These are phyloP conservation scores for Agelaius phoeniceus DNA, from an alignment of 2,113 vertebrate species.

Conservation along the genomic window DNA sequence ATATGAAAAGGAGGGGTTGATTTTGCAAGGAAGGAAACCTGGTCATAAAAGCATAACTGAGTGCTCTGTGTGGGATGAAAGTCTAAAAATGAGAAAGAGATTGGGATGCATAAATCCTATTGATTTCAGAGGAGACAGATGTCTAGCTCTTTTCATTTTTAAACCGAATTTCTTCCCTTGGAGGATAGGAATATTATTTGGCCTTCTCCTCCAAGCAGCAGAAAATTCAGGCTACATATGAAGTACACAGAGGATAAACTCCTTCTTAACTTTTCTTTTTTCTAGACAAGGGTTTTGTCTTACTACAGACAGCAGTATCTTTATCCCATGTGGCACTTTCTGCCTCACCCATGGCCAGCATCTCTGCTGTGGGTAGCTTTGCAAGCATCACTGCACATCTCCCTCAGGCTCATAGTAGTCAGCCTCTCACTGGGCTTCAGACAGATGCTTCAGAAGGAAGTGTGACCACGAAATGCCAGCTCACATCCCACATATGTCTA, in stretches of 20 bases:
- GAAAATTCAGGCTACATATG: not conserved
- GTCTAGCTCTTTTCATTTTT: not conserved
- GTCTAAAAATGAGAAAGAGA: not conserved
- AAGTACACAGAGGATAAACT: not conserved
- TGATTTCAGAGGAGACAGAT: not conserved
- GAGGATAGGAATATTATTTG: not conserved
- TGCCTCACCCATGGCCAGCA: not conserved
- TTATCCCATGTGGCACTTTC: not conserved
- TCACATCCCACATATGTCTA: not conserved
- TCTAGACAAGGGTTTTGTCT: not conserved
- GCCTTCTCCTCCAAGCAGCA: not conserved
- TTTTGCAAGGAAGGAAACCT: not conserved
- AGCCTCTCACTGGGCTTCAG: not conserved
- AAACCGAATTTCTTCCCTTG: not conserved
- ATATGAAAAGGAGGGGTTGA: not conserved
- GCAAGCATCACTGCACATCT: not conserved
- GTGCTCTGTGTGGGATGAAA: not conserved
- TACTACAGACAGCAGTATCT: not conserved
- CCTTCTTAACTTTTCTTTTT: not conserved
- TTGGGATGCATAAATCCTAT: not conserved
- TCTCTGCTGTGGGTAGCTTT: not conserved
- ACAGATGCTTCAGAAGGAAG: not conserved
- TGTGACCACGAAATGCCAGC: not conserved
- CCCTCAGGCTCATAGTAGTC: not conserved
- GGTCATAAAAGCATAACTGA: not conserved